Percentiles rank a stretch among this genome's conserved stretches.
Evolutionary conservation across 2,888 invertebrate species (phyloP).

Genomic region (Diadromus collaris): DNA sequence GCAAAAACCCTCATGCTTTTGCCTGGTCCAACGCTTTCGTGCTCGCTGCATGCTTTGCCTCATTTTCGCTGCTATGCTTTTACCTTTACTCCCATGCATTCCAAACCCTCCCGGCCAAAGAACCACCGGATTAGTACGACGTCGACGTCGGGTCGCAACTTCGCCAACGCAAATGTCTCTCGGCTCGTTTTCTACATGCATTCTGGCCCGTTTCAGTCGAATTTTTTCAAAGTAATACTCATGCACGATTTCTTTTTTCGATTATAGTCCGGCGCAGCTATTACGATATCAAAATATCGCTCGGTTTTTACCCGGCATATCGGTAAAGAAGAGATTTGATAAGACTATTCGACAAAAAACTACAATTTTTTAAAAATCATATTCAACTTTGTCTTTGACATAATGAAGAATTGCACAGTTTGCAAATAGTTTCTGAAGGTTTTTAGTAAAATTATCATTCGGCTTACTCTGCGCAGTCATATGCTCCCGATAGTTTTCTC

Average conservation of each 20-base stretch:
- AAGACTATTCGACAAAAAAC: too few species aligned
- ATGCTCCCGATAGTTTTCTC: neutral
- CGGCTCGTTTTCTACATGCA: conserved; percentile 4
- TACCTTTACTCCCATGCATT: conserved; percentile 30
- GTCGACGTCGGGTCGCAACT: conserved; percentile 20
- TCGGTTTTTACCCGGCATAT: too few species aligned
- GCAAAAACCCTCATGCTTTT: conserved; percentile 30
- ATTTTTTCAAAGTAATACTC: neutral
- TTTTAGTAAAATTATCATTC: neutral
- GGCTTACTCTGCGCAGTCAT: neutral
- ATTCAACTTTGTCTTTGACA: too few species aligned
- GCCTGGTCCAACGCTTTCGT: conserved; percentile 19
- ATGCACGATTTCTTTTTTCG: neutral
- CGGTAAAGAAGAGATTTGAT: too few species aligned
- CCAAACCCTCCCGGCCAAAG: conserved; percentile 23
- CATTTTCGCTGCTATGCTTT: conserved; percentile 18
- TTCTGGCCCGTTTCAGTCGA: neutral
- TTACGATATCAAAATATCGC: neutral
- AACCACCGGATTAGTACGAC: conserved; percentile 23
- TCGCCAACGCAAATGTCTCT: conserved; percentile 18
- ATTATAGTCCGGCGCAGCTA: neutral
- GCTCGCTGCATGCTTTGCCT: conserved; percentile 9
- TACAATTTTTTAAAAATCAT: too few species aligned
- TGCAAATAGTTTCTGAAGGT: too few species aligned
- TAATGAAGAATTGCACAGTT: too few species aligned